Conservation (phyloP, 64 coral and sea anemone genomes). For the Catalaphyllia jardinei region DNA sequence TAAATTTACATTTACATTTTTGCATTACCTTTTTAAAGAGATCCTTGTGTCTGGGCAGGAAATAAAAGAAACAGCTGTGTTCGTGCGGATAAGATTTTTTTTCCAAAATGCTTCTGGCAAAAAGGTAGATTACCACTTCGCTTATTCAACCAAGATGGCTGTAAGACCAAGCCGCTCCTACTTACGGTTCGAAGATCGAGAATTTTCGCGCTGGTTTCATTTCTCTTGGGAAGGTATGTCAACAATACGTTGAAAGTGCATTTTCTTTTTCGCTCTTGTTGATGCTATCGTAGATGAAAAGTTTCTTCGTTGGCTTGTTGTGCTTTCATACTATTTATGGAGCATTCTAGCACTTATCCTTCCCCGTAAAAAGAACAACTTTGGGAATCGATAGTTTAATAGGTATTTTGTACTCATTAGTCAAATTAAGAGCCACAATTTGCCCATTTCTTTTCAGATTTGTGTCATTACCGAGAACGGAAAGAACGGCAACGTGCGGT, state of each 20-base stretch:
- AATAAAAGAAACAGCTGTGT: not conserved
- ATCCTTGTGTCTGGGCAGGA: not conserved
- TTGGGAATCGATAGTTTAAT: too few species aligned
- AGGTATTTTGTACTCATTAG: too few species aligned
- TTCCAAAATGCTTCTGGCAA: not conserved
- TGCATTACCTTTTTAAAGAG: not conserved
- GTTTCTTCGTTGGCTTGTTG: too few species aligned
- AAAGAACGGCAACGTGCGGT: not conserved
- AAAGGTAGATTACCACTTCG: not conserved
- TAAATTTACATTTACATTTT: too few species aligned
- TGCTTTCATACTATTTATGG: too few species aligned
- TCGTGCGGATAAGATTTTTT: not conserved
- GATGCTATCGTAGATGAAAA: not conserved
- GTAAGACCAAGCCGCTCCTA: not conserved
- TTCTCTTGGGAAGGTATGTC: slow-evolving; percentile 37
- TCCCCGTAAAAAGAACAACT: too few species aligned
- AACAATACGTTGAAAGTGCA: not conserved
- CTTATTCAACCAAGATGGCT: not conserved
- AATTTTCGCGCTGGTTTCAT: slow-evolving; percentile 31
- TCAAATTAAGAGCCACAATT: too few species aligned
- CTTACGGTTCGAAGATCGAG: not conserved
- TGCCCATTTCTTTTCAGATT: too few species aligned
- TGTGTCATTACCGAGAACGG: not conserved
- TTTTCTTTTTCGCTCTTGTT: not conserved
- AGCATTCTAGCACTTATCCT: too few species aligned